Evolutionary conservation across 2,113 vertebrate species (phyloP).

Genomic region (Amphilophus citrinellus): DNA sequence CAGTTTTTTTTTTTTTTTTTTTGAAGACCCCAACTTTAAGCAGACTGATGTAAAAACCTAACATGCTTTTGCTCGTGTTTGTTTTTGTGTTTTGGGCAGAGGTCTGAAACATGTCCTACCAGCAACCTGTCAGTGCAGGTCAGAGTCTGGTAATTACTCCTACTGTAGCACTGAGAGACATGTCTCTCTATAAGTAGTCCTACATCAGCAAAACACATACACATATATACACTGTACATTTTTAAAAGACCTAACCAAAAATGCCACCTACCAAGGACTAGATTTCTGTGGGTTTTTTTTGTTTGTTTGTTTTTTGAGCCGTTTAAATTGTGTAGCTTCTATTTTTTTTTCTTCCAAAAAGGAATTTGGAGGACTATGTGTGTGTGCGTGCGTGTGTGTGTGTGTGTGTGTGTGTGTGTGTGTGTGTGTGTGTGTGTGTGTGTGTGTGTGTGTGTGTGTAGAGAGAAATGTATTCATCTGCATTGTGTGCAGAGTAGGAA

Average conservation of each 20-base stretch:
- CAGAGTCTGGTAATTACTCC: constrained; percentile 52
- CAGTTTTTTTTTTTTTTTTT: not conserved
- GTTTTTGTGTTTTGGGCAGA: constrained; percentile 12
- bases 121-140: constrained; percentile 47
- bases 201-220: constrained; percentile 45
- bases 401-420: not conserved
- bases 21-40: not conserved
- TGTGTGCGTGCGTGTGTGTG: not conserved
- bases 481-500: constrained; percentile 9
- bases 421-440: not conserved
- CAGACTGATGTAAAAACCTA: constrained; percentile 13
- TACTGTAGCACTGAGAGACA: constrained; percentile 67
- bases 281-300: constrained; percentile 13
- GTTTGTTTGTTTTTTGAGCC: constrained; percentile 26
- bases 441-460: not conserved
- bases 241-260: constrained; percentile 64
- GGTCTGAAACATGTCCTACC: constrained; percentile 33
- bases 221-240: constrained; percentile 12
- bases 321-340: constrained; percentile 69
- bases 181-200: constrained; percentile 45
- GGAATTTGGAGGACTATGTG: constrained; percentile 36
- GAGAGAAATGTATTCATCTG: constrained; percentile 7
- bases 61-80: constrained; percentile 23
- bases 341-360: constrained; percentile 38
- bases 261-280: constrained; percentile 39